These are phyloP conservation scores for Patella ulyssiponensis DNA, from an alignment of 2,888 invertebrate species.

Conservation along the genomic window DNA sequence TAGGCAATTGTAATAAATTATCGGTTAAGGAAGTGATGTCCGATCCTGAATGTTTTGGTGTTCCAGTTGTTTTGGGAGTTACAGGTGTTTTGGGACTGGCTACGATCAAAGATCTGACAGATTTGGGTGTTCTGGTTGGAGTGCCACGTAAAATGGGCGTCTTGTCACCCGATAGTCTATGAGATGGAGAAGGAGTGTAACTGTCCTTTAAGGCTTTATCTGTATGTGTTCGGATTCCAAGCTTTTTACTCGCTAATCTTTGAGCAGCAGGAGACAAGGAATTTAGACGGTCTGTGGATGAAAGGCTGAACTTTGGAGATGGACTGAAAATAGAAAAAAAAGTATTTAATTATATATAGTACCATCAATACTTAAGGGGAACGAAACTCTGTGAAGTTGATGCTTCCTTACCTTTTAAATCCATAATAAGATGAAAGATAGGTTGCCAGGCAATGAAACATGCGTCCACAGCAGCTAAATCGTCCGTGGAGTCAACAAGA, in stretches of 20 bases:
- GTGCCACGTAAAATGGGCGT: constrained; percentile 56
- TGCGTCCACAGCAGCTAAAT: no score
- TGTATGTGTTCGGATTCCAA: constrained; percentile 76
- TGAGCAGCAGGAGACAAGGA: constrained; percentile 97
- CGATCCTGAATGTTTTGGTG: constrained; percentile 65
- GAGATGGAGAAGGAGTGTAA: constrained; percentile 76
- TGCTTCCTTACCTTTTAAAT: not conserved
- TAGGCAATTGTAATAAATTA: constrained; percentile 81
- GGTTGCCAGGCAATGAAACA: no score
- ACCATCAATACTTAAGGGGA: not conserved
- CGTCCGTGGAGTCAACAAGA: no score
- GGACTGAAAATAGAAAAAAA: constrained; percentile 56
- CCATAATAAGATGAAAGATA: no score
- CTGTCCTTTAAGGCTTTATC: constrained; percentile 76
- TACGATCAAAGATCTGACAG: constrained; percentile 27
- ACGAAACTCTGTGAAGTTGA: no score
- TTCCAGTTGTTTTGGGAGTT: constrained; percentile 29
- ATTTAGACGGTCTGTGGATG: constrained; percentile 83
- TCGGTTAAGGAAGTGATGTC: constrained; percentile 80
- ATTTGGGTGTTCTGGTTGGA: constrained; percentile 46
- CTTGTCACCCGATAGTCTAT: constrained; percentile 58
- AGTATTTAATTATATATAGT: not conserved
- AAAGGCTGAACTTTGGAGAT: constrained; percentile 57
- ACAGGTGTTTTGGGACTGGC: constrained; percentile 41
- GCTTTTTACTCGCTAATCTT: constrained; percentile 83